phyloP scores from a whole-genome alignment of 2,797 vertebrate species.

The Tauraco hartlaubi region DNA sequence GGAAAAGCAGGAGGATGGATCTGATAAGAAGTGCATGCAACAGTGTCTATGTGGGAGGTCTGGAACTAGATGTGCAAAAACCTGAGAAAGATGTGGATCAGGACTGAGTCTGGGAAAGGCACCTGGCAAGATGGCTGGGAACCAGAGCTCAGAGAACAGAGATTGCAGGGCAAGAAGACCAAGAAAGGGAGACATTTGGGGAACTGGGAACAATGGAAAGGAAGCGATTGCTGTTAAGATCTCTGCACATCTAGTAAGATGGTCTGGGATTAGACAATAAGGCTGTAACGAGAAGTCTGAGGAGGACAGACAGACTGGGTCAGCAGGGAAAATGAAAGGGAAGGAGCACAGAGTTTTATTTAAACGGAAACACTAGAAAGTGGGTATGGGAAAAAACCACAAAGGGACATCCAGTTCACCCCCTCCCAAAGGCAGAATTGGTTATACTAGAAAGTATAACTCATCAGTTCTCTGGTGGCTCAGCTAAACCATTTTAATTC shows the following conservation, averaged over 20 bases:
- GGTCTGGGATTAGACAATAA: background rate
- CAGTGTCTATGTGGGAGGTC: conserved; percentile 39
- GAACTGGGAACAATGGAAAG: background rate
- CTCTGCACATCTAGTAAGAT: background rate
- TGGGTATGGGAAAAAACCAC: background rate
- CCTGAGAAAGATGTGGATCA: conserved; percentile 3
- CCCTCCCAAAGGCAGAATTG: background rate
- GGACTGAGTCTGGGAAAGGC: background rate
- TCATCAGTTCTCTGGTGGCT: background rate
- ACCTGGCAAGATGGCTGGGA: conserved; percentile 14
- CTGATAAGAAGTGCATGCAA: conserved; percentile 23
- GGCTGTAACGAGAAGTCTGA: background rate
- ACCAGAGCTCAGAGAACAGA: background rate
- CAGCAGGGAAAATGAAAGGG: background rate
- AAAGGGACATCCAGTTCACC: background rate
- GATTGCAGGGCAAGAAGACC: background rate
- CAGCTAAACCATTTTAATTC: background rate
- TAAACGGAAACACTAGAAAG: background rate
- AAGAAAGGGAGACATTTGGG: background rate
- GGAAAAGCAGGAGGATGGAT: conserved; percentile 52
- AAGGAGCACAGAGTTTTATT: background rate
- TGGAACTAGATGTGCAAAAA: conserved; percentile 11
- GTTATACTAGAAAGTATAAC: background rate
- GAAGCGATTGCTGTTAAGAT: background rate
- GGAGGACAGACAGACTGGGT: background rate